phyloP scores from a whole-genome alignment of 2,113 vertebrate genomes.

The cattle (Bos taurus) region DNA sequence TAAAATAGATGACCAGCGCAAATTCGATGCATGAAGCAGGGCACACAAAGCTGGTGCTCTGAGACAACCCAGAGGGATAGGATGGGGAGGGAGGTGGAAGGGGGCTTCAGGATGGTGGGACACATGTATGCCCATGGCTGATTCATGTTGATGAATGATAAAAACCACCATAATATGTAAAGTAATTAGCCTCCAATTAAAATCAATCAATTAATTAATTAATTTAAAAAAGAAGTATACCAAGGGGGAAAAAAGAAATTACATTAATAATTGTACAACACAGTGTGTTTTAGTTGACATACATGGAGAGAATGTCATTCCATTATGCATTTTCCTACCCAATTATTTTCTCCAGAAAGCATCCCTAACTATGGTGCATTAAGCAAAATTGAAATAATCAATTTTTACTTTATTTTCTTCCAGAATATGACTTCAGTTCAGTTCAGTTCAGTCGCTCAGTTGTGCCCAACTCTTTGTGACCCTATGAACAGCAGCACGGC shows the following conservation, averaged over 20 bases:
- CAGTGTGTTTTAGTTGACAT: neutral
- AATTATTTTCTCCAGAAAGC: neutral
- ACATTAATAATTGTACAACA: neutral
- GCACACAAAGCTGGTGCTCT: neutral
- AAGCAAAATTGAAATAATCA: neutral
- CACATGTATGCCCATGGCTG: neutral
- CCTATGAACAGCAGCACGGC: no score
- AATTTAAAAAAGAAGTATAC: neutral
- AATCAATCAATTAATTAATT: neutral
- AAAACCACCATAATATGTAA: neutral
- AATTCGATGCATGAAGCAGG: neutral
- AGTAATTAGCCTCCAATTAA: neutral
- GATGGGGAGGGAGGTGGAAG: neutral
- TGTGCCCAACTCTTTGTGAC: accelerated
- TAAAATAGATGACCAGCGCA: neutral
- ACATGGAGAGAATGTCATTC: neutral
- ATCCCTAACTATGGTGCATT: neutral
- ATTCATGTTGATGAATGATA: neutral
- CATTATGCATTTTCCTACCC: neutral
- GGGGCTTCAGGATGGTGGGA: neutral
- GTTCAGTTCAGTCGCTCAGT: no score
- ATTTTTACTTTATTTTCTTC: neutral
- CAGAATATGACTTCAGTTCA: neutral
- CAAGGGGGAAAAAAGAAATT: neutral
- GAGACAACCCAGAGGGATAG: neutral